Evolutionary conservation across 2,797 vertebrate genomes (phyloP).

Genomic region (Threskiornis aethiopicus): DNA sequence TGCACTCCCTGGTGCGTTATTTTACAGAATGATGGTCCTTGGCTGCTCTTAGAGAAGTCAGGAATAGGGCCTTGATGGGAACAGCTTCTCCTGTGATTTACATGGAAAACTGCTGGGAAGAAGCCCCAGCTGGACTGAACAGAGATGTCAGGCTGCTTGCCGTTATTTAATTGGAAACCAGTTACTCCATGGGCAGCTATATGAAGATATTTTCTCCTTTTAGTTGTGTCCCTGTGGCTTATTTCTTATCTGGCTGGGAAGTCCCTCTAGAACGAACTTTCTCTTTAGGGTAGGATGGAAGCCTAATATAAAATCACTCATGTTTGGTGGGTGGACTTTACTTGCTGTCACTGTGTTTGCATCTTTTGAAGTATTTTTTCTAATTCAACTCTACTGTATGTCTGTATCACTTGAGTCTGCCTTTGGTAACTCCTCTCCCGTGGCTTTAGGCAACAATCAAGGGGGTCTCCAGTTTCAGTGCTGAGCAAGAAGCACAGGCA

Average conservation of each 20-base stretch:
- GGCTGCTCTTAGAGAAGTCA: not conserved
- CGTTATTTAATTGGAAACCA: not conserved
- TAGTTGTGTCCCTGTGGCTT: not conserved
- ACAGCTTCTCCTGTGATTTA: not conserved
- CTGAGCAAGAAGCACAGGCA: slow-evolving; percentile 81
- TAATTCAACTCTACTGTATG: not conserved
- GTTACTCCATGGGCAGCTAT: not conserved
- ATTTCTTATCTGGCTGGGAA: not conserved
- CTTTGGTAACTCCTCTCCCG: not conserved
- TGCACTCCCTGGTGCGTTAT: not conserved
- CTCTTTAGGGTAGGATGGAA: not conserved
- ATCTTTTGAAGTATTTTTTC: not conserved
- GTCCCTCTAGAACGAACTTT: not conserved
- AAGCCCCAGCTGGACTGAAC: not conserved
- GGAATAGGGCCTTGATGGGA: not conserved
- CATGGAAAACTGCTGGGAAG: not conserved
- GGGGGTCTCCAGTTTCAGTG: slow-evolving; percentile 82
- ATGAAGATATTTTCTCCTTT: not conserved
- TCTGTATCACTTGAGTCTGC: not conserved
- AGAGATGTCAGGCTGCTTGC: not conserved
- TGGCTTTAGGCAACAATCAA: slow-evolving; percentile 79
- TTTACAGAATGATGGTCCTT: not conserved
- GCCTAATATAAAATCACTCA: not conserved
- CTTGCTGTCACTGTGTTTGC: not conserved
- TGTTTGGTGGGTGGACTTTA: not conserved